Base-by-base conservation (phyloP, 2,888 invertebrate species). In the Andrena trimmerana region DNA sequence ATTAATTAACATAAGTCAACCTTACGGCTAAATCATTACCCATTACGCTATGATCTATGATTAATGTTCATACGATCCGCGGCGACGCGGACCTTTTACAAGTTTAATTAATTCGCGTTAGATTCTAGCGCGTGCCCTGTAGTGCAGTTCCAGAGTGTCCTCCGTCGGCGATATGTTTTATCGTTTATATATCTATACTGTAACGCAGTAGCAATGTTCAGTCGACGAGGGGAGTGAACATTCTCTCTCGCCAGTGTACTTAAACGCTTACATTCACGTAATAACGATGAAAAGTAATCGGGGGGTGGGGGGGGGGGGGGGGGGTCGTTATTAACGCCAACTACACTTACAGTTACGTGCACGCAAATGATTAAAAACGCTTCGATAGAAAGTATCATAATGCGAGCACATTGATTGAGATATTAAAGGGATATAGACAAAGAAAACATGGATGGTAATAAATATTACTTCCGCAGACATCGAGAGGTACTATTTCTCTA, bases 11-110 rank as follows among this genome's bases (percentile, higher is more conserved):
- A 74, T 87, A 83, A 48, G 84, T 85, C 78, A 86, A 72, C 81
- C 67, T 87, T 83, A 88, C 70, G 67, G 69, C 85, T 89, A 89
- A 86, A 87, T 87, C 84, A 82, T 86, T 86, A 85, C 79, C 83
- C 85, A 82, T 86, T 85, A 90, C 72, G 68, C 83, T 83, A 81
- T 69, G 29, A 86, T 78, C 74, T 87, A 82, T 69, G 70, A 86
- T 81, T 82, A 71, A 68, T 85, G 78, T 78, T 72, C 72, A 70
- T 66, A 73, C 73, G 67, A 68, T 67, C 75, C 65, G 60, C 74
- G 70, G 7, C 52, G 42, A 62, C 69, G 50, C 59, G 48, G 73
- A 72, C 50, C 78, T 77, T 67, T 69, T 80, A 70, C 67, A 70
- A 76, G 24, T 78, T 59, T 63, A 66, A 80, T 76, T 73, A 68